Conservation (phyloP, 2,888 invertebrate genomes). For the Ochlodes sylvanus region DNA sequence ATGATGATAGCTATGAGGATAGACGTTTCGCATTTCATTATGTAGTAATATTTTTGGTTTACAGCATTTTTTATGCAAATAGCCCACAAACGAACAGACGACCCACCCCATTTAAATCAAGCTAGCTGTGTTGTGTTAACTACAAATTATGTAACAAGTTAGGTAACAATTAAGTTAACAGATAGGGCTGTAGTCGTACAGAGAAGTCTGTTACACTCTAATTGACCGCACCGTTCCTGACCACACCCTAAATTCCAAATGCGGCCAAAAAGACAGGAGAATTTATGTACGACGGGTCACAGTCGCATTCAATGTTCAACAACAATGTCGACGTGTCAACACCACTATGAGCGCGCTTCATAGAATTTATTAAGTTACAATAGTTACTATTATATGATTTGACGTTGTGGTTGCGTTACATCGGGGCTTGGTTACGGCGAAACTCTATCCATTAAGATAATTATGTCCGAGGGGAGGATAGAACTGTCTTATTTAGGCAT, state of each 20-base stretch:
- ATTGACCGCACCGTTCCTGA: too few species aligned
- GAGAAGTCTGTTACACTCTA: background rate
- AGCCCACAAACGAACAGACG: too few species aligned
- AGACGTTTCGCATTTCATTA: too few species aligned
- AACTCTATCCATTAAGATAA: constrained; percentile 15
- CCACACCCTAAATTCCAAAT: background rate
- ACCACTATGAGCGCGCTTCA: constrained; percentile 14
- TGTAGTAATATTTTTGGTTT: too few species aligned
- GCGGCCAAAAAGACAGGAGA: background rate
- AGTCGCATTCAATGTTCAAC: background rate
- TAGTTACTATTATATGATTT: constrained; percentile 17
- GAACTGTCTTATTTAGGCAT: too few species aligned
- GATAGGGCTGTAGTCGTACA: background rate
- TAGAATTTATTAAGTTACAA: constrained; percentile 19
- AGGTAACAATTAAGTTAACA: too few species aligned
- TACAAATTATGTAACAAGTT: too few species aligned
- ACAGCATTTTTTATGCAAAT: too few species aligned
- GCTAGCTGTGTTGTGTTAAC: too few species aligned
- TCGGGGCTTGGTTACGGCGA: constrained; percentile 21
- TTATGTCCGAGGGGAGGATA: background rate
- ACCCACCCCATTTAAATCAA: too few species aligned
- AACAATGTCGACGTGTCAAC: constrained; percentile 4
- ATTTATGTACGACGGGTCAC: background rate
- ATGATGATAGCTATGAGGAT: too few species aligned
- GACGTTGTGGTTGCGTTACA: constrained; percentile 35